phyloP scores from a whole-genome alignment of 2,113 vertebrate genomes.

The Eclectus roratus region DNA sequence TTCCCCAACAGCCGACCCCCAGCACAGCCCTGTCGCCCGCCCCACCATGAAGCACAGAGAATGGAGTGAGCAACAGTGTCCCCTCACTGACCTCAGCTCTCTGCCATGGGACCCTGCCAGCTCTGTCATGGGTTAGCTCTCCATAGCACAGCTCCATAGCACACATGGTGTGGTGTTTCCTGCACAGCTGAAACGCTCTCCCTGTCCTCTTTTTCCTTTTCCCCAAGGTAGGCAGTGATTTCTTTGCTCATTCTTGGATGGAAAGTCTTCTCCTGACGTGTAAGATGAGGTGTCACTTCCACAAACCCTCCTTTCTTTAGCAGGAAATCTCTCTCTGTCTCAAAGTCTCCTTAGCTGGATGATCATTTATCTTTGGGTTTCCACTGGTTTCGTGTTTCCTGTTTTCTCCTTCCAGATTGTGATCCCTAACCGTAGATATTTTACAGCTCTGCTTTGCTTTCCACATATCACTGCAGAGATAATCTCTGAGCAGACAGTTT shows the following conservation, averaged over 20 bases:
- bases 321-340: constrained; percentile 48
- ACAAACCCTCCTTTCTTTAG: not conserved
- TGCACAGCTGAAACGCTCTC: not conserved
- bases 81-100: not conserved
- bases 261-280: constrained; percentile 4
- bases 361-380: constrained; percentile 50
- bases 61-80: not conserved
- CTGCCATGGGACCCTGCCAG: not conserved
- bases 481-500: constrained; percentile 52
- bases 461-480: constrained; percentile 54
- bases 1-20: not conserved
- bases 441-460: constrained; percentile 61
- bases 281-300: constrained; percentile 27
- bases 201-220: not conserved
- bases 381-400: constrained; percentile 54
- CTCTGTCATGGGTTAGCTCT: not conserved
- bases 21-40: not conserved
- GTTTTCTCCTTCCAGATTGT: constrained; percentile 59
- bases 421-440: constrained; percentile 55
- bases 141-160: not conserved
- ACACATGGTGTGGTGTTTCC: not conserved
- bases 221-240: not conserved
- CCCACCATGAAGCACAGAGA: not conserved
- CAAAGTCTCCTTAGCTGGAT: not conserved
- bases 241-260: not conserved